These are phyloP conservation scores for Clarias macrocephalus DNA, from an alignment of 2,113 vertebrate genomes.

Conservation along the genomic window DNA sequence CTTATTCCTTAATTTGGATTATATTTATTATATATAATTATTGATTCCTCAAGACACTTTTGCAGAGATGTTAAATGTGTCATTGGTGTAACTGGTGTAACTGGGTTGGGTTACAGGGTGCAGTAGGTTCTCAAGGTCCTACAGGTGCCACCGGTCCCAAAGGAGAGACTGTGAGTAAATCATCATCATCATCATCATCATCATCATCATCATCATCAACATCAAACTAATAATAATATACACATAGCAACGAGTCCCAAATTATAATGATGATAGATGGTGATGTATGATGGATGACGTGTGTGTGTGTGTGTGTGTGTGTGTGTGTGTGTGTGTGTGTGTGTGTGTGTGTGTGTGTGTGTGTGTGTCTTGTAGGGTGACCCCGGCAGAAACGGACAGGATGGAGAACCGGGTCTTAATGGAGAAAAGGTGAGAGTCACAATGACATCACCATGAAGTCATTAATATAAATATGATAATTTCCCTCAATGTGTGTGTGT, in stretches of 20 bases:
- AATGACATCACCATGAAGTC: neutral
- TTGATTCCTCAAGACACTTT: neutral
- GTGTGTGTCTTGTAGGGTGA: slow-evolving; percentile 63
- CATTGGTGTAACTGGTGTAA: neutral
- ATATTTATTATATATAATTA: neutral
- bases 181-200: neutral
- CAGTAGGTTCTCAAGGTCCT: slow-evolving; percentile 65
- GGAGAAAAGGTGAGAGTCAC: slow-evolving; percentile 70
- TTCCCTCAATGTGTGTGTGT: neutral
- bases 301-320: too few relatives aligned
- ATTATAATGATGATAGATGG: neutral
- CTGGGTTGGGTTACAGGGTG: slow-evolving; percentile 62
- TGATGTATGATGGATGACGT: neutral
- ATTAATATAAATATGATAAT: neutral
- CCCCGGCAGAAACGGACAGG: slow-evolving; percentile 65
- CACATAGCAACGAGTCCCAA: neutral
- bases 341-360: neutral
- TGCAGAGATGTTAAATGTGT: neutral
- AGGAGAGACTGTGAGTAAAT: slow-evolving; percentile 71
- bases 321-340: slow-evolving; percentile 7
- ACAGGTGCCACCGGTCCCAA: slow-evolving; percentile 65
- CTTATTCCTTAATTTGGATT: neutral
- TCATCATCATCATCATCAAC: neutral
- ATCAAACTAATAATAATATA: neutral
- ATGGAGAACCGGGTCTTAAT: slow-evolving; percentile 67